Percentiles rank a stretch among this genome's conserved stretches.
These are phyloP conservation scores for Eulemur rubriventer DNA, from an alignment of 2,797 vertebrate species.

Conservation along the genomic window DNA sequence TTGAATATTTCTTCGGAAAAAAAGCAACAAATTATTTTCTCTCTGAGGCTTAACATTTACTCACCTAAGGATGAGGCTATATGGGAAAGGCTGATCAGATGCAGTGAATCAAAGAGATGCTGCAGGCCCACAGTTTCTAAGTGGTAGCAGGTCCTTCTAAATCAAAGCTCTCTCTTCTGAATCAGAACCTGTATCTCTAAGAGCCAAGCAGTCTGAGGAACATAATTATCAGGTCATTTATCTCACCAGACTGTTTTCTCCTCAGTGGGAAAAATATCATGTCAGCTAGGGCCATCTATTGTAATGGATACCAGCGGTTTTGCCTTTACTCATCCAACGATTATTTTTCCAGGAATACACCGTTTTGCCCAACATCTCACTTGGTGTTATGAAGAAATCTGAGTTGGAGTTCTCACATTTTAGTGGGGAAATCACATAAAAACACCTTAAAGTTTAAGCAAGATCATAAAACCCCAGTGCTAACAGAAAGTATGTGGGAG, in stretches of 20 bases:
- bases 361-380: not conserved
- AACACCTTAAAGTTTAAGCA: not conserved
- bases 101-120: not conserved
- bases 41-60: not conserved
- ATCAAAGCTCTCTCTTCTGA: not conserved
- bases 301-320: not conserved
- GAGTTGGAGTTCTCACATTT: not conserved
- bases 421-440: not conserved
- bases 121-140: not conserved
- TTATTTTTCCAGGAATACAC: not conserved
- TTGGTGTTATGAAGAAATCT: not conserved
- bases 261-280: not conserved
- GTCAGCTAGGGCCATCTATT: not conserved
- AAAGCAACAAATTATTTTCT: constrained; percentile 20
- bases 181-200: not conserved
- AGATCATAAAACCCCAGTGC: not conserved
- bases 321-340: not conserved
- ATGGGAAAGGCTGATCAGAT: not conserved
- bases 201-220: not conserved
- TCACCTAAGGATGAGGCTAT: not conserved
- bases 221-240: not conserved
- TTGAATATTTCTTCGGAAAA: not conserved
- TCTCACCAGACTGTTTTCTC: not conserved
- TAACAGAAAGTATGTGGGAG: not conserved
- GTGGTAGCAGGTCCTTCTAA: not conserved